Evolutionary conservation across 1,140 invertebrate species (phyloP), one percentile per base, ranked within the genome.

Genomic region (Ceratina japonica): DNA sequence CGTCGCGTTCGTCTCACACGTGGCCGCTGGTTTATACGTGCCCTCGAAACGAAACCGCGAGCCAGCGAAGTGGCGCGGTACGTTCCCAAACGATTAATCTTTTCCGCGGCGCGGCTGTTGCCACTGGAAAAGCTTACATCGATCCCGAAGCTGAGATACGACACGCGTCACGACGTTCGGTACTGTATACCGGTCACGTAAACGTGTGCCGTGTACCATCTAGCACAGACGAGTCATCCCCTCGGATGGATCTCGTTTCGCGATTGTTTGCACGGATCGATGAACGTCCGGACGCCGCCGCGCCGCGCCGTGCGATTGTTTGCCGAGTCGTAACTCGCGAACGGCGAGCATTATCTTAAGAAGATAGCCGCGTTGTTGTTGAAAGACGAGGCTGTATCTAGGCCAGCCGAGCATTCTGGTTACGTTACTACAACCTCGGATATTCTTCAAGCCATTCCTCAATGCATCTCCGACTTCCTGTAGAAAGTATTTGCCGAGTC

Each of bases 71-170:
- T 44, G 5, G 37, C 5, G 24, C 51, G 44, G 58, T 62, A 44
- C 31, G 75, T 73, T 66, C 62, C 18, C 44, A 71, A 71, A 58
- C 81, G 61, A 83, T 82, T 83, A 83, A 81, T 82, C 74, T 79
- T 69, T 58, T 70, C 70, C 37, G 37, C 37, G 37, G 37, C 37
- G 13, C 22, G 18, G 1, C 4, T 49, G n/a, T 15, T 20, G 31
- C 58, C 20, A 3, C n/a, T 8, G 61, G 12, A 18, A 61, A 52
- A 51, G 12, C 56, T 73, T 65, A 64, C 2, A 27, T 78, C 68
- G 68, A 52, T 83, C 73, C 15, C 18, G 31, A 27, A 15, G 16
- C 10, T 4, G 15, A 75, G 72, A 65, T 37, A 64, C 49, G 4
- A 64, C 61, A 56, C 62, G 44, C 15, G n/a, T n/a, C 44, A 2